phyloP scores from a whole-genome alignment of 2,797 vertebrate genomes.

The Pangasius krempfi region DNA sequence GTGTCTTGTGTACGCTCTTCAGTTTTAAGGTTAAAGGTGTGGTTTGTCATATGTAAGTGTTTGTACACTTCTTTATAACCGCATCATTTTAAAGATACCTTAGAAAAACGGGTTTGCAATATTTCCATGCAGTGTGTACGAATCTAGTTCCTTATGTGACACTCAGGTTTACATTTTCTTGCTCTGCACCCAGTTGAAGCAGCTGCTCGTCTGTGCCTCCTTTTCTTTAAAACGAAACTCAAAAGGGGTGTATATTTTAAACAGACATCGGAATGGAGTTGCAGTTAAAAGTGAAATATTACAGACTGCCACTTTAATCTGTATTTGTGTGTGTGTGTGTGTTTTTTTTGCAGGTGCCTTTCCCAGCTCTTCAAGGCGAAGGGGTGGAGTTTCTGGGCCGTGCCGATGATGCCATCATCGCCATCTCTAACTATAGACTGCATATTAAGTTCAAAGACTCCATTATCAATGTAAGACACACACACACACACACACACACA shows the following conservation, averaged over 20 bases:
- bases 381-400: slow-evolving; percentile 95
- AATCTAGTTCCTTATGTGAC: not conserved
- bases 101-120: not conserved
- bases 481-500: no score
- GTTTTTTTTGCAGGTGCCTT: slow-evolving; percentile 83
- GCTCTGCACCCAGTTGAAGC: not conserved
- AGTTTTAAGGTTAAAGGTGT: not conserved
- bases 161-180: not conserved
- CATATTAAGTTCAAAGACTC: slow-evolving; percentile 99
- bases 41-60: not conserved
- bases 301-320: not conserved
- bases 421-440: slow-evolving; percentile 97
- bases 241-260: not conserved
- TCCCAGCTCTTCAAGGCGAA: slow-evolving; percentile 94
- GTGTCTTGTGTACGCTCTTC: not conserved
- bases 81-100: not conserved
- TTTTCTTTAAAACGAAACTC: not conserved
- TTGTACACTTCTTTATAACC: not conserved
- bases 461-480: slow-evolving; percentile 90
- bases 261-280: not conserved
- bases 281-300: not conserved
- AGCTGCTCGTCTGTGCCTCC: not conserved
- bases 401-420: slow-evolving; percentile 92
- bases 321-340: slow-evolving; percentile 34
- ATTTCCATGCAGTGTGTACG: not conserved